These are phyloP conservation scores for Emberiza fucata DNA, from an alignment of 2,113 vertebrate genomes.

Conservation along the genomic window DNA sequence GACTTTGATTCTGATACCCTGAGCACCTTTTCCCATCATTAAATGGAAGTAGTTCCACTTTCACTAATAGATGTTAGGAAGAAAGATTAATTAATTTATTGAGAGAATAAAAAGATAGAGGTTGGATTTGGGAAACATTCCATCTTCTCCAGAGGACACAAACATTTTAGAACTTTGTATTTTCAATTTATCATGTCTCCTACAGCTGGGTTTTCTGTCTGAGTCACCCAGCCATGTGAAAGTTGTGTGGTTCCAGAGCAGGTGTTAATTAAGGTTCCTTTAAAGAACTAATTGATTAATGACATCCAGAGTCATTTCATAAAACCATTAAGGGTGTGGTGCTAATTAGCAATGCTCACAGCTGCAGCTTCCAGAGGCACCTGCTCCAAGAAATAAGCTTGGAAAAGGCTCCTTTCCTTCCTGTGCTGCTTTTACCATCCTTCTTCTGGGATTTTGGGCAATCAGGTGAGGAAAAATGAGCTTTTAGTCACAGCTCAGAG, in stretches of 20 bases:
- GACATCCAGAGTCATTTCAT: background rate
- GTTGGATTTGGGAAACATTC: background rate
- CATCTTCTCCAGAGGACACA: background rate
- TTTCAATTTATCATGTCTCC: background rate
- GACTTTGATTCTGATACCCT: background rate
- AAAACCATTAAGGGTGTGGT: background rate
- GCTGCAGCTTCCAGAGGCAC: background rate
- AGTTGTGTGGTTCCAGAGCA: background rate
- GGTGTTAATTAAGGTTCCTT: background rate
- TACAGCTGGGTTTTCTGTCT: background rate
- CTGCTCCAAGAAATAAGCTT: background rate
- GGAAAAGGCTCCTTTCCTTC: background rate
- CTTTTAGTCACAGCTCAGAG: background rate
- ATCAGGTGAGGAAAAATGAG: background rate
- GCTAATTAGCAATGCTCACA: background rate
- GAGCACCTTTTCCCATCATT: fast-evolving
- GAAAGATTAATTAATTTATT: background rate
- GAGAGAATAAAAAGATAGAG: background rate
- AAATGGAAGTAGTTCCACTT: background rate
- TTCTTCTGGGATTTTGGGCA: background rate
- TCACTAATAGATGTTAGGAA: background rate
- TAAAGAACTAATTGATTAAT: background rate
- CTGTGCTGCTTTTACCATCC: background rate
- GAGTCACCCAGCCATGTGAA: background rate
- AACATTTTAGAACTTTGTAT: background rate